Percentiles rank a stretch among this genome's conserved stretches.
Evolutionary conservation across 2,797 vertebrate species (phyloP).

Genomic region (Scleropages formosus): DNA sequence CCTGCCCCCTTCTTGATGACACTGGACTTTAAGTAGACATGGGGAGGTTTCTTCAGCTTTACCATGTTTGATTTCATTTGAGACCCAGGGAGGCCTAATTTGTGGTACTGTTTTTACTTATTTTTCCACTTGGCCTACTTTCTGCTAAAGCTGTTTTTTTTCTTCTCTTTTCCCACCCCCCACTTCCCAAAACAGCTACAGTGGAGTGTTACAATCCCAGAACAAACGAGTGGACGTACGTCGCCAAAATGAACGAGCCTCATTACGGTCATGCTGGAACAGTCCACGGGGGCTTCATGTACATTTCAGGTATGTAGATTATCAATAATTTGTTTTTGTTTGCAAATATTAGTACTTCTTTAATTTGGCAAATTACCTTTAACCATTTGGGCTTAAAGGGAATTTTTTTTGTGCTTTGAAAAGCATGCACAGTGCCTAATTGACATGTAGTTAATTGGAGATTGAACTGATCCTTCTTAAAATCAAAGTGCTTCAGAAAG

Average conservation of each 20-base stretch:
- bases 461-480: no score
- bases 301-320: slow-evolving; percentile 97
- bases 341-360: no score
- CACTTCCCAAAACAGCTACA: slow-evolving; percentile 76
- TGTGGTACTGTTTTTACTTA: slow-evolving; percentile 13
- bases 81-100: slow-evolving; percentile 12
- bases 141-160: slow-evolving; percentile 44
- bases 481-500: no score
- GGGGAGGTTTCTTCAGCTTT: neutral
- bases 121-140: slow-evolving; percentile 58
- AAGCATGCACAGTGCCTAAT: no score
- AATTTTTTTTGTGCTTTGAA: no score
- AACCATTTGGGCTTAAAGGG: no score
- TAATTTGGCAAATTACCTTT: no score
- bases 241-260: slow-evolving; percentile 97
- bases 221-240: slow-evolving; percentile 96
- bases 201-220: slow-evolving; percentile 98
- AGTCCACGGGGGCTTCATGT: slow-evolving; percentile 96
- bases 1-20: neutral
- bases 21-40: neutral
- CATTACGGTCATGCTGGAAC: slow-evolving; percentile 98
- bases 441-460: no score
- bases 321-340: no score
- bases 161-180: slow-evolving; percentile 8
- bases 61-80: neutral